Base-by-base conservation (phyloP, 2,888 invertebrate species). In the Leptopilina drosophilae region DNA sequence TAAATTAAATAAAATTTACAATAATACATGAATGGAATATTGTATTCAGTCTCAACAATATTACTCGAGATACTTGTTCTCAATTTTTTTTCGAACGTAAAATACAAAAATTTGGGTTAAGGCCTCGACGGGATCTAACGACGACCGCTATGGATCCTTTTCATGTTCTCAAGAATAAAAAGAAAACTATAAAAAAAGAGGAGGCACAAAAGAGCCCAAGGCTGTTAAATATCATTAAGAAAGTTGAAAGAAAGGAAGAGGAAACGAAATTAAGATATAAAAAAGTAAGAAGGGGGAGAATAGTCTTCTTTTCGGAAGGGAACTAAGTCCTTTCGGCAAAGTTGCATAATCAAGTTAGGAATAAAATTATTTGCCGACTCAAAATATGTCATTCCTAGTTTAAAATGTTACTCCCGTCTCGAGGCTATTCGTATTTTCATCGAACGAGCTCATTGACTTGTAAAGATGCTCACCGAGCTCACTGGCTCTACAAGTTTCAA, bases 101-200 rank as follows among this genome's bases (percentile, higher is more conserved):
- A 84, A 82, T 78, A 82, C 77, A 84, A 33, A 33, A 84, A 89
- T 88, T 87, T 85, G 82, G 89, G 87, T 89, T 88, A 89, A 89
- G 89, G 89, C 82, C 85, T 84, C 81, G 80, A 33, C 66, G 56
- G 42, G 42, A 42, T 73, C 77, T 77, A 78, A 77, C 79, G 83
- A 78, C 79, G 83, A 78, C 79, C 82, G 79, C 80, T 80, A 8
- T 42, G 69, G 49, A 53, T 73, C 76, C 59, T 69, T 40, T 64
- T 46, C 65, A 73, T 56, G 53, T 73, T 14, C 26, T n/a, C 14
- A 33, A n/a, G 56, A 73, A n/a, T 33, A 53, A 75, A 64, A 53
- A 66, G 15, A 75, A 53, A 56, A 14, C 49, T 12, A 20, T 33
- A 62, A 64, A 64, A 76, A 64, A n/a, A 42, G 6, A 12, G 15